Conservation (phyloP, 2,797 vertebrate genomes). For the Neomorphus geoffroyi region DNA sequence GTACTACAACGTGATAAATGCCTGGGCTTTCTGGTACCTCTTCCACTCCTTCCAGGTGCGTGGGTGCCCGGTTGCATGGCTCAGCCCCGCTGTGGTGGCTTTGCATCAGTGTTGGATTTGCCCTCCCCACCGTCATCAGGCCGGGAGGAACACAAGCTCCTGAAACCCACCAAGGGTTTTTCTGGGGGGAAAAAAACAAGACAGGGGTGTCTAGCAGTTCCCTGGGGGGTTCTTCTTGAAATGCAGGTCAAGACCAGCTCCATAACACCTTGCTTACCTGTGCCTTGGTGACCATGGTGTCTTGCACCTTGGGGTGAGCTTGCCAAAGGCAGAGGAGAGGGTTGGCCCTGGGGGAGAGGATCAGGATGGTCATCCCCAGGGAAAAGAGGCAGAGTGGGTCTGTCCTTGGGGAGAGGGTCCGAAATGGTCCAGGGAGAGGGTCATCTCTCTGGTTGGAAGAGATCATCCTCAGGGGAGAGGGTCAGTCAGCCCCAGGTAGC, state of each 20-base stretch:
- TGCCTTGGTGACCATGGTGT: background rate
- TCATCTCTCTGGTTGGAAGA: no score
- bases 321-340: background rate
- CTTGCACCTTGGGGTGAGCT: background rate
- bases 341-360: background rate
- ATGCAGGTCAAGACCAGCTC: background rate
- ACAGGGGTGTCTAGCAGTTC: accelerated
- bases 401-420: background rate
- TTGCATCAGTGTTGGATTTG: background rate
- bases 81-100: accelerated
- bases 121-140: accelerated
- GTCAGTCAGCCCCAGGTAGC: background rate
- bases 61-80: accelerated
- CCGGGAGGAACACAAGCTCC: background rate
- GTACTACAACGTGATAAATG: slow-evolving; percentile 94
- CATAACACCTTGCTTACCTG: accelerated
- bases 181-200: background rate
- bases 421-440: background rate
- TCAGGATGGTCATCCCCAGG: no score
- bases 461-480: background rate
- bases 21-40: slow-evolving; percentile 97
- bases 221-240: accelerated
- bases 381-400: no score
- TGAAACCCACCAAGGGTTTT: background rate
- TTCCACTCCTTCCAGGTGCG: slow-evolving; percentile 95